Base-by-base conservation (phyloP, 2,113 vertebrate genomes). In the Brachypteracias leptosomus region DNA sequence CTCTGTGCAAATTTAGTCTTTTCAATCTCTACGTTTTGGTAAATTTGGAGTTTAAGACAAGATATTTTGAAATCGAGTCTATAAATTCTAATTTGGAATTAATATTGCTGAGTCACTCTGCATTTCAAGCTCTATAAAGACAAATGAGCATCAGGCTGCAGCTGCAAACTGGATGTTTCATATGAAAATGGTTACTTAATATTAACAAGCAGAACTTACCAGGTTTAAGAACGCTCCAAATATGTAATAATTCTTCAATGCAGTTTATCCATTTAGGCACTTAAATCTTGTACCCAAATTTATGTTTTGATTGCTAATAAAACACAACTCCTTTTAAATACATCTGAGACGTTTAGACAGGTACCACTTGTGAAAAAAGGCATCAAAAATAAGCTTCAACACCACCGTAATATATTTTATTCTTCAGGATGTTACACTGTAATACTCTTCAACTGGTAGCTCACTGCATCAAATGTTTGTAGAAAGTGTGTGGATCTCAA, bases 291-390 rank as follows among this genome's bases (percentile, higher is more conserved):
- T 87, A 96, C 97, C 97, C 96, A 93, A 96, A 94, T 96, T 96
- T 91, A 84, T 22, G 73, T 46, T 95, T 95, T 79, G 96, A 96
- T 97, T 96, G 97, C 97, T 96, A 96, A 95, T 97, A 94, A 95
- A 98, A 96, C 97, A 94, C 96, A 96, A 97, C 97, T 97, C 97
- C 97, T 97, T 96, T 95, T 89, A 94, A 82, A 92, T 89, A 95
- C 16, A 88, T 92, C 88, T 67, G 88, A 92, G 89, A 96, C 47
- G 42, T 80, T 95, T 52, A 83, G 94, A 95, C 97, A 98, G 97
- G 97, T 98, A 98, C 97, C 98, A 95, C 97, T 95, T 97, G 97
- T 98, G 97, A 98, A 98, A 98, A 98, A 98, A 99, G 98, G 98
- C 98, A 98, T 98, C 95, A 86, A 97, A 97, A 98, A 98, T 98